These are phyloP conservation scores for Cinclus cinclus DNA, from an alignment of 2,113 vertebrate species.

Conservation along the genomic window DNA sequence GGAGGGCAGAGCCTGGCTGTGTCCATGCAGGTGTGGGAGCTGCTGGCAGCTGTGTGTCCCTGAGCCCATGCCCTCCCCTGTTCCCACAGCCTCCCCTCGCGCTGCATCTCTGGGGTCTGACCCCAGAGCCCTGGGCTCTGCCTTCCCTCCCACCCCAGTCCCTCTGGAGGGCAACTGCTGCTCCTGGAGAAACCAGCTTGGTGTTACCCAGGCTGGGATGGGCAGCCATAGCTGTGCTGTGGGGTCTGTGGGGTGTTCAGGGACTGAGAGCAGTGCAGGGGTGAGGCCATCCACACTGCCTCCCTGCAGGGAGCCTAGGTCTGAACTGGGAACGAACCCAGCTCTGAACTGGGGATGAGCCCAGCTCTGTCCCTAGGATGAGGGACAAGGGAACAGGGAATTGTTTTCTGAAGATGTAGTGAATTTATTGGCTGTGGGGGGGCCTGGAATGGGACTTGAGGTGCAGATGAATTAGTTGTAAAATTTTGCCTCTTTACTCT, in stretches of 20 bases:
- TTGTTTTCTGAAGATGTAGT: not conserved
- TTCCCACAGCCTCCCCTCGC: not conserved
- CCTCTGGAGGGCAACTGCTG: rapidly evolving
- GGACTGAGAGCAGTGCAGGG: not conserved
- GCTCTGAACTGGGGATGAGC: too few species aligned
- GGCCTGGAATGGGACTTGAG: not conserved
- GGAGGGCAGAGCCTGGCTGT: not conserved
- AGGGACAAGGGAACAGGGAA: not conserved
- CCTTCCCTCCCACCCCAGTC: not conserved
- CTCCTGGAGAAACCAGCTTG: not conserved
- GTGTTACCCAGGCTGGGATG: not conserved
- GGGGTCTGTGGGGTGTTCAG: not conserved
- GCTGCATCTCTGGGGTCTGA: rapidly evolving
- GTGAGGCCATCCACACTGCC: rapidly evolving
- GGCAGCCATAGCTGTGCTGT: not conserved
- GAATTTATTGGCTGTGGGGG: not conserved
- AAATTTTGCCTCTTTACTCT: not conserved
- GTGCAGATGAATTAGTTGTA: not conserved
- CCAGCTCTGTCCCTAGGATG: not conserved
- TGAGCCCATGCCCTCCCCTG: not conserved
- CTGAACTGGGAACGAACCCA: too few species aligned
- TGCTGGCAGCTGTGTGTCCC: not conserved
- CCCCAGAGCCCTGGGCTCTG: not conserved
- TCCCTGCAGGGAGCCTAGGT: not conserved
- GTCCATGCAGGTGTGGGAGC: not conserved